Percentiles rank a stretch among this genome's conserved stretches.
Conservation (phyloP, 2,888 invertebrate genomes). For the Cephus spinipes region DNA sequence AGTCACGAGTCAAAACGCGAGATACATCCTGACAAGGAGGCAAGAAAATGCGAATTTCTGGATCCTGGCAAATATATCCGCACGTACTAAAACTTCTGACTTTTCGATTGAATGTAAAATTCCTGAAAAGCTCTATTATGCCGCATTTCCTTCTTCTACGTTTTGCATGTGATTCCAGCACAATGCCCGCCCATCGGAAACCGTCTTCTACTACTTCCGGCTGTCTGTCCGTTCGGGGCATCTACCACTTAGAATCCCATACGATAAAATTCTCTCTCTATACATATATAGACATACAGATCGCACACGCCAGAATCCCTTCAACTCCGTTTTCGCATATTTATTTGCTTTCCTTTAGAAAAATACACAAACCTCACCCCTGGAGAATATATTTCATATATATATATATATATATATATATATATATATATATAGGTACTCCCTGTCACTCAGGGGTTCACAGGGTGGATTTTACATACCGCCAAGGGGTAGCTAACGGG, state of each 20-base stretch:
- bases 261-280: neutral
- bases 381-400: neutral
- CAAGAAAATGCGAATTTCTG: neutral
- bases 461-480: slow-evolving; percentile 1
- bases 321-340: slow-evolving; percentile 41
- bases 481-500: neutral
- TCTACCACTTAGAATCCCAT: neutral
- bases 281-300: neutral
- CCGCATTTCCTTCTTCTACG: slow-evolving; percentile 35
- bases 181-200: slow-evolving; percentile 58
- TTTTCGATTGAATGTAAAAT: slow-evolving; percentile 26
- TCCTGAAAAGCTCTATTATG: slow-evolving; percentile 22
- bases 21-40: neutral
- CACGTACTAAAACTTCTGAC: slow-evolving; percentile 4
- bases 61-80: neutral
- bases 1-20: neutral
- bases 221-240: slow-evolving; percentile 40
- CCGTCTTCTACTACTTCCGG: slow-evolving; percentile 55
- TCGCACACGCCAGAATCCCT: slow-evolving; percentile 17
- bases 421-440: neutral
- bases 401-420: neutral
- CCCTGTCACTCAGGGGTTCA: neutral
- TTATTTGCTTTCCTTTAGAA: slow-evolving; percentile 43
- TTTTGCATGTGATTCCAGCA: slow-evolving; percentile 53
- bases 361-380: slow-evolving; percentile 26